Evolutionary conservation across 2,888 invertebrate genomes (phyloP), one percentile per base, ranked within the genome.

Genomic region (Cheilosia grossa): DNA sequence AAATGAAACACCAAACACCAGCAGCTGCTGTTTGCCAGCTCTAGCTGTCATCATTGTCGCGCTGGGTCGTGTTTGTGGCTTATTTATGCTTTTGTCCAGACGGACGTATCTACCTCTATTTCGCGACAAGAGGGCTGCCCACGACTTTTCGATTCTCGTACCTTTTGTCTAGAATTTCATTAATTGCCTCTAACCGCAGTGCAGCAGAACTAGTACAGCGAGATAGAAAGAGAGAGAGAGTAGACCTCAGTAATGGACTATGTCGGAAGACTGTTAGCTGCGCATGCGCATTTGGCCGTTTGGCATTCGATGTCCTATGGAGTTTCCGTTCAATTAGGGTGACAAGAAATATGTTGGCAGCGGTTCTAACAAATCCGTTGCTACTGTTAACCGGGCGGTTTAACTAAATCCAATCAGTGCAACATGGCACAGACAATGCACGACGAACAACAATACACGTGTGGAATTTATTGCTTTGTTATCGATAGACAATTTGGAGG

Each of bases 381-480:
- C 85, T 81, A 72, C 85, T 75, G 85, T 66, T 59, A 58, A 37
- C 37, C 73, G 72, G 70, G 64, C 64, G 70, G 72, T 56, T 67
- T 44, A 49, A 56, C 59, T 81, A 64, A 77, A 72, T 75, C 81
- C 85, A 85, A 85, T 85, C 85, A 85, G 83, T 81, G 79, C 64
- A 27, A 59, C 27, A 15, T 10, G 19, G 17, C 13, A 19, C n/a
- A 63, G 53, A 72, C 79, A 75, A 66, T 70, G 75, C 85, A 85
- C 81, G 70, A 81, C 85, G 49, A 75, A 85, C 85, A 72, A 80
- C 74, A 81, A 85, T 81, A 75, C 75, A 81, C 61, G 75, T 81
- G 85, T 77, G 85, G 85, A 85, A 85, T 85, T 85, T 85, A 85
- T 85, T 85, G 77, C 85, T 85, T 81, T 75, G 85, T 81, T 81